Percentiles rank a stretch among this genome's conserved stretches.
Conservation (phyloP, 2,797 vertebrate genomes). For the Ispidina lecontei region DNA sequence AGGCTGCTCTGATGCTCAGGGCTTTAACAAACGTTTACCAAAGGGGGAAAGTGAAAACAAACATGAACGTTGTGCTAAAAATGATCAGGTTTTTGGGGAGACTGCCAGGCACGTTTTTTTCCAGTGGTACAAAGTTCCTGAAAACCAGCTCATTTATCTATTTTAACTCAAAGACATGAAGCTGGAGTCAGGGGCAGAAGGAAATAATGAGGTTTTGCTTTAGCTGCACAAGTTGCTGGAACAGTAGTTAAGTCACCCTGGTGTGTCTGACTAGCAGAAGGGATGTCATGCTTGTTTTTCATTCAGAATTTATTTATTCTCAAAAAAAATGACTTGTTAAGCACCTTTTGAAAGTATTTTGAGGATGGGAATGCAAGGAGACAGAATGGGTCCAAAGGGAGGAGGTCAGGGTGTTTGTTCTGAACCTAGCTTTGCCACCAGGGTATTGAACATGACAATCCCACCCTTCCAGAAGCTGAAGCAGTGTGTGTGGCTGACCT, state of each 20-base stretch:
- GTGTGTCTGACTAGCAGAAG: slow-evolving; percentile 5
- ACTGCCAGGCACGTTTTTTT: slow-evolving; percentile 31
- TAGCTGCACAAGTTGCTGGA: background rate
- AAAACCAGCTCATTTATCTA: slow-evolving; percentile 13
- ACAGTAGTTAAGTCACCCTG: background rate
- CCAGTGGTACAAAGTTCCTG: background rate
- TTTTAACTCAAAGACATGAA: background rate
- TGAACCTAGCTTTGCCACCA: background rate
- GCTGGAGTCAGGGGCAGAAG: background rate
- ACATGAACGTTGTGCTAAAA: slow-evolving; percentile 62
- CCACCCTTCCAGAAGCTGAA: background rate
- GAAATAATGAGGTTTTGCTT: slow-evolving; percentile 35
- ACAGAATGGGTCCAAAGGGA: background rate
- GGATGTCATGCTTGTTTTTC: background rate
- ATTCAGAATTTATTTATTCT: background rate
- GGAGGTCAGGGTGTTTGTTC: background rate
- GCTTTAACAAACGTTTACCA: slow-evolving; percentile 62
- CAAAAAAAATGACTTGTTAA: background rate
- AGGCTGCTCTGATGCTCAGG: slow-evolving; percentile 68
- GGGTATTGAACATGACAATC: background rate
- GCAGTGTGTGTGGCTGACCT: background rate
- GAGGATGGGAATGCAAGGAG: background rate
- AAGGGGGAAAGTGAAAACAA: slow-evolving; percentile 70
- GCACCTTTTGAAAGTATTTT: background rate
- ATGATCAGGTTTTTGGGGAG: slow-evolving; percentile 51